A percentile compares a stretch with the other conserved stretches of the same genome.
phyloP scores from a whole-genome alignment of 2,113 vertebrate genomes.

The Hyperopisus bebe region DNA sequence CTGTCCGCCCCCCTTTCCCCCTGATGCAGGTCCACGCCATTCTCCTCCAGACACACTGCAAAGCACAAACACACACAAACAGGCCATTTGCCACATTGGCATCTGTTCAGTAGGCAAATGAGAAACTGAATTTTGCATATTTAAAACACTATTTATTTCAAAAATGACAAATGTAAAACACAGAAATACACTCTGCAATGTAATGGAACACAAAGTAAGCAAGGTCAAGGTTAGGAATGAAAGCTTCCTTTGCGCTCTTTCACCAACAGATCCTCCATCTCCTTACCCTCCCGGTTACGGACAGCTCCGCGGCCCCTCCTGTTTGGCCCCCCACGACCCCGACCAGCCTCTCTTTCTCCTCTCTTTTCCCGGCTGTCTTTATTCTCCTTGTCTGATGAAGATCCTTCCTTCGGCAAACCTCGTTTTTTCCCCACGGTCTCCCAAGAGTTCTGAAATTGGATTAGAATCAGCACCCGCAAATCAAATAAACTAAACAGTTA shows the following conservation, averaged over 20 bases:
- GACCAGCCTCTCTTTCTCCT: constrained; percentile 74
- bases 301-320: constrained; percentile 76
- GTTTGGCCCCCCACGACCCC: constrained; percentile 71
- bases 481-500: neutral
- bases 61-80: neutral
- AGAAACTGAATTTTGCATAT: neutral
- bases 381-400: constrained; percentile 77
- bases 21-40: constrained; percentile 77
- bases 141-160: neutral
- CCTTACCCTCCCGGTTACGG: constrained; percentile 74
- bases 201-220: neutral
- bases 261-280: neutral
- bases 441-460: constrained; percentile 78
- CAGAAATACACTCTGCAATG: neutral
- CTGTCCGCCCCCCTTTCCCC: constrained; percentile 77
- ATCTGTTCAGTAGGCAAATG: neutral
- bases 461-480: neutral
- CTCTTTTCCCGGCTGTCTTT: constrained; percentile 82
- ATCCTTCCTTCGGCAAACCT: constrained; percentile 78
- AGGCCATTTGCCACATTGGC: neutral
- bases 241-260: neutral
- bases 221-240: neutral
- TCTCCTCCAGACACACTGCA: constrained; percentile 82
- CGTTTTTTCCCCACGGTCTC: constrained; percentile 96
- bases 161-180: neutral